Conservation (phyloP, 2,113 vertebrate species). For the Dolichotis patagonum region DNA sequence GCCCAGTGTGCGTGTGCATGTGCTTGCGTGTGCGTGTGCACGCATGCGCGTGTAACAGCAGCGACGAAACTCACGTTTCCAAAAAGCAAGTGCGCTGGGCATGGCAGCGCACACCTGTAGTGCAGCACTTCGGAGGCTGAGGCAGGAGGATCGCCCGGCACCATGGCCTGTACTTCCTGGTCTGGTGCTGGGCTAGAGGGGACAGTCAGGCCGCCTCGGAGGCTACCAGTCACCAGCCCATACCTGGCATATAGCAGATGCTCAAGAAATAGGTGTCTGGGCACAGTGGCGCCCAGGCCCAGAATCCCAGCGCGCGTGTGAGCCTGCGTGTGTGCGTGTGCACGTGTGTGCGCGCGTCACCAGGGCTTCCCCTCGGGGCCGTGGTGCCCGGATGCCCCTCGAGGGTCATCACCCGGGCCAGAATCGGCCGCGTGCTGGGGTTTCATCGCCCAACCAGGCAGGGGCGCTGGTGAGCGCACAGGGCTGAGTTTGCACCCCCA, state of each 20-base stretch:
- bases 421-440: background rate
- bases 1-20: background rate
- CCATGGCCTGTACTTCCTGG: background rate
- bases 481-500: background rate
- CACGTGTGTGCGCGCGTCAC: background rate
- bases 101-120: background rate
- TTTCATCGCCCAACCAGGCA: background rate
- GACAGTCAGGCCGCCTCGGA: background rate
- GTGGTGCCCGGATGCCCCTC: background rate
- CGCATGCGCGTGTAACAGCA: background rate
- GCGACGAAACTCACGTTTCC: background rate
- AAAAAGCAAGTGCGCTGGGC: background rate
- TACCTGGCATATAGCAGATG: background rate
- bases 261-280: background rate
- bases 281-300: background rate
- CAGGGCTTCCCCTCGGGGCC: background rate
- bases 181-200: background rate
- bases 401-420: slow-evolving; percentile 48
- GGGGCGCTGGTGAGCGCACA: background rate
- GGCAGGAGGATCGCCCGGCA: background rate
- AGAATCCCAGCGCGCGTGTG: background rate
- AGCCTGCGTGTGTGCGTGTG: background rate
- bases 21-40: background rate
- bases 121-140: background rate
- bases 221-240: background rate